These are phyloP conservation scores for Drosophila murphyi DNA, from an alignment of 1,140 invertebrate species.

Conservation along the genomic window DNA sequence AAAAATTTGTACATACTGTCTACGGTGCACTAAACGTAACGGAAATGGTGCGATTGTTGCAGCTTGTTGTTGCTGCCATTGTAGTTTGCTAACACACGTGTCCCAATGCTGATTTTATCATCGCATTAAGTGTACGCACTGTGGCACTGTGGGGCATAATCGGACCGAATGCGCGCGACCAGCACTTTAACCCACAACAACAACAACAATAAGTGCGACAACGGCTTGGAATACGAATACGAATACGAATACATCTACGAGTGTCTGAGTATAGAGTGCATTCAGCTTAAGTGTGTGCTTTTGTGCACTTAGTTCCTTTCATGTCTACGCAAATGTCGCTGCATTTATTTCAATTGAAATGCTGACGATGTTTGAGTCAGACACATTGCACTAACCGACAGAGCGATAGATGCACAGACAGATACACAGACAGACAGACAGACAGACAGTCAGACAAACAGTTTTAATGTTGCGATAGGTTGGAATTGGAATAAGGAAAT, in stretches of 20 bases:
- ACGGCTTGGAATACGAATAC: constrained; percentile 1
- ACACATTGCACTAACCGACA: constrained; percentile 5
- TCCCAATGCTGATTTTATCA: constrained; percentile 40
- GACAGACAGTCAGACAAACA: neutral
- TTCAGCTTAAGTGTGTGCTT: constrained; percentile 38
- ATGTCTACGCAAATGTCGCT: constrained; percentile 51
- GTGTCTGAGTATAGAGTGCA: constrained; percentile 44
- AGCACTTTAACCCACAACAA: constrained; percentile 15
- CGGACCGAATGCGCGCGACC: constrained; percentile 2
- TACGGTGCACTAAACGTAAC: constrained; percentile 26
- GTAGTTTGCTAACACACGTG: constrained; percentile 36
- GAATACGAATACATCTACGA: neutral
- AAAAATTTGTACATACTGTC: constrained; percentile 18
- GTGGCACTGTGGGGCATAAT: neutral
- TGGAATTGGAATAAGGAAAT: constrained; percentile 30
- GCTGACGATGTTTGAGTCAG: constrained; percentile 35
- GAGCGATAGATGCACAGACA: neutral
- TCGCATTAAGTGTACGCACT: constrained; percentile 48
- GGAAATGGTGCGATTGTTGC: constrained; percentile 46
- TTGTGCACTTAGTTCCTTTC: constrained; percentile 49
- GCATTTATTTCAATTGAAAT: constrained; percentile 62
- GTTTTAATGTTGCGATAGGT: constrained; percentile 15
- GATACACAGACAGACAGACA: constrained; percentile 1
- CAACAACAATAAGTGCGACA: neutral
- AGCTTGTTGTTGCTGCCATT: constrained; percentile 12